Evolutionary conservation across 2,888 invertebrate genomes (phyloP).

Genomic region (Heliconius ethilla): DNA sequence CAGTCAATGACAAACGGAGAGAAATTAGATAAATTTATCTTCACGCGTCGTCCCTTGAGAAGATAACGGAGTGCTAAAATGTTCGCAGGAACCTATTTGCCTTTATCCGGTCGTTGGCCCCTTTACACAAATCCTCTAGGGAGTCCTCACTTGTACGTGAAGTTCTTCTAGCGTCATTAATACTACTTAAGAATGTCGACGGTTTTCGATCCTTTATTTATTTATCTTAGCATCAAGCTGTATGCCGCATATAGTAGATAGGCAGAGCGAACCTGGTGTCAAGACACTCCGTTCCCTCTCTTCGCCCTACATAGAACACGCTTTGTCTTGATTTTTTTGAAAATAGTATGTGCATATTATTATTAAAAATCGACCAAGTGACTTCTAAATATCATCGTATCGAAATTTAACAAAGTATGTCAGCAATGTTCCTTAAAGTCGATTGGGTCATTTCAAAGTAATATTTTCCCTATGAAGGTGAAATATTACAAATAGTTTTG

Average conservation of each 20-base stretch:
- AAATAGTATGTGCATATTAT: too few species aligned
- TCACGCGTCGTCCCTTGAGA: background rate
- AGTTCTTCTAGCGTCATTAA: background rate
- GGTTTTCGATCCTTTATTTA: background rate
- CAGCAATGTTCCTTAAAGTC: background rate
- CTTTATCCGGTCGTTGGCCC: background rate
- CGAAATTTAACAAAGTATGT: background rate
- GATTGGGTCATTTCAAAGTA: background rate
- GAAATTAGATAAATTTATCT: slow-evolving; percentile 9
- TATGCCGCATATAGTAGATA: too few species aligned
- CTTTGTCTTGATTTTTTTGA: too few species aligned
- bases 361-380: too few species aligned
- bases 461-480: background rate
- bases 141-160: background rate
- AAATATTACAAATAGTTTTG: background rate
- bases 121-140: background rate
- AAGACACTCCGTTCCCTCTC: too few species aligned
- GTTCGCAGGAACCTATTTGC: background rate
- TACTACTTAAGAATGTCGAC: background rate
- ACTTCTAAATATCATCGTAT: background rate
- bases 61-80: background rate
- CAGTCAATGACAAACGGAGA: background rate
- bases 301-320: too few species aligned
- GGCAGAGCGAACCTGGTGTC: too few species aligned
- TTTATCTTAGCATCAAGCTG: background rate